Percentiles rank a stretch among this genome's conserved stretches.
Conservation (phyloP, 2,797 vertebrate genomes). For the Chloroceryle amazona region DNA sequence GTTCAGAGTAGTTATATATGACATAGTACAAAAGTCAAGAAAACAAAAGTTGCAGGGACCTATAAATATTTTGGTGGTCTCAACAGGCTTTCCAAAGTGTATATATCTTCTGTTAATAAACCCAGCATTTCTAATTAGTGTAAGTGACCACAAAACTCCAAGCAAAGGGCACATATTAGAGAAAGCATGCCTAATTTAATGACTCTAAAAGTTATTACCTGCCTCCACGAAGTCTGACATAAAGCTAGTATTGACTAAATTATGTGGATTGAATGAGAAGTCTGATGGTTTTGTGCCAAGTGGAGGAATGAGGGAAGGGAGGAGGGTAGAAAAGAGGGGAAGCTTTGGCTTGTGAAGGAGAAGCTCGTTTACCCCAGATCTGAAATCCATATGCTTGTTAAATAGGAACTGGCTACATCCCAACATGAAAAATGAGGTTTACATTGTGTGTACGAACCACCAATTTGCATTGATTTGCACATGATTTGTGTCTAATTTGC, state of each 20-base stretch:
- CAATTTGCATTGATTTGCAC: conserved; percentile 77
- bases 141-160: conserved; percentile 51
- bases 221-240: not conserved
- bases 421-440: conserved; percentile 69
- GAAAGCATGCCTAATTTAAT: conserved; percentile 63
- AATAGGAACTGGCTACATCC: conserved; percentile 38
- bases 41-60: not conserved
- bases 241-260: conserved; percentile 45
- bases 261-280: conserved; percentile 32
- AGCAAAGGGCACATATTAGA: conserved; percentile 52
- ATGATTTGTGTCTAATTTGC: conserved; percentile 73
- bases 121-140: conserved; percentile 22
- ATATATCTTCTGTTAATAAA: conserved; percentile 42
- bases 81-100: not conserved
- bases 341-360: not conserved
- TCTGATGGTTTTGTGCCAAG: conserved; percentile 1
- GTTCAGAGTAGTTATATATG: not conserved
- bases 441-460: conserved; percentile 40
- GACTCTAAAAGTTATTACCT: conserved; percentile 61
- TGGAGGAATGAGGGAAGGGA: not conserved
- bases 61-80: not conserved
- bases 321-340: not conserved
- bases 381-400: conserved; percentile 73
- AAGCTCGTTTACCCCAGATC: conserved; percentile 63
- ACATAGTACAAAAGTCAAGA: not conserved